Conservation (phyloP, 2,113 vertebrate genomes). For the Gasterosteus aculeatus region DNA sequence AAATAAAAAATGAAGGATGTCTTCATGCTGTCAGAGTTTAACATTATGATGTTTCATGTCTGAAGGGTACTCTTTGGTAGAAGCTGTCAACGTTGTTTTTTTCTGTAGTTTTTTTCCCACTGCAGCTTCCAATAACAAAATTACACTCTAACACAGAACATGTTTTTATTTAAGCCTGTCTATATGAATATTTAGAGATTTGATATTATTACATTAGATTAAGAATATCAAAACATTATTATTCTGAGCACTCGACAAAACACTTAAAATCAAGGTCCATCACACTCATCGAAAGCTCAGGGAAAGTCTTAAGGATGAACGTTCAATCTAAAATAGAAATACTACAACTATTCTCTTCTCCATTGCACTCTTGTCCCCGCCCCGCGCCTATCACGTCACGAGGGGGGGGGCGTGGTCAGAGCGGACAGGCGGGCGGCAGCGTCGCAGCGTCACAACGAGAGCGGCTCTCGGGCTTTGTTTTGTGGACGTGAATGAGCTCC, state of each 20-base stretch:
- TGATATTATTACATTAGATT: background rate
- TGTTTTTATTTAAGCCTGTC: background rate
- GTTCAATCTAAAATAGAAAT: background rate
- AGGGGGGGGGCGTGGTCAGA: constrained; percentile 17
- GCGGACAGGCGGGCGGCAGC: constrained; percentile 51
- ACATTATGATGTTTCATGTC: background rate
- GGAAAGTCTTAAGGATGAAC: background rate
- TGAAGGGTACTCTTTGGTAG: background rate
- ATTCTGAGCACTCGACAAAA: no score
- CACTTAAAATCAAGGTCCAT: no score
- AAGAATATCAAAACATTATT: background rate
- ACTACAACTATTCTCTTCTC: constrained; percentile 7
- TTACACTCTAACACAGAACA: background rate
- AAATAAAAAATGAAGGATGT: background rate
- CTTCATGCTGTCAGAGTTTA: background rate
- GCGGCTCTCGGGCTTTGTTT: constrained; percentile 77
- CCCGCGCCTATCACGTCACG: constrained; percentile 63
- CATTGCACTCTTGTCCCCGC: constrained; percentile 43
- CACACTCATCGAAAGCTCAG: background rate
- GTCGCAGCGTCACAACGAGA: constrained; percentile 63
- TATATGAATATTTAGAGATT: background rate
- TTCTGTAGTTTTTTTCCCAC: background rate
- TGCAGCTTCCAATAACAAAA: background rate
- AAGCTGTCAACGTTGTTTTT: background rate
- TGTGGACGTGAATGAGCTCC: constrained; percentile 74